Conservation (phyloP, 2,888 invertebrate genomes). For the Folsomia manolachei region DNA sequence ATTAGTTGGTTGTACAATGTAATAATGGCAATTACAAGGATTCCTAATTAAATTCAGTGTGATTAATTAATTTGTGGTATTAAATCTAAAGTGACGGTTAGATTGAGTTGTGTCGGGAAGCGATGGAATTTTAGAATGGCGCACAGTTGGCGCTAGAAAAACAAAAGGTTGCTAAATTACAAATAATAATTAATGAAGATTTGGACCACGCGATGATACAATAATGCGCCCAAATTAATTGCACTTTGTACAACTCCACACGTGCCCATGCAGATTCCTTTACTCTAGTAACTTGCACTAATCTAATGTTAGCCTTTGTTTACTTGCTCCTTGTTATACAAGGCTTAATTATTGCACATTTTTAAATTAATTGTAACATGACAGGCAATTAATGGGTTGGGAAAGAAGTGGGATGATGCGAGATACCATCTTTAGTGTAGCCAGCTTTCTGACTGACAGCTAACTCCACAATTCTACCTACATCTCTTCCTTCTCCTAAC, state of each 20-base stretch:
- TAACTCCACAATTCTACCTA: too few relatives aligned
- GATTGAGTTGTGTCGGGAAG: not conserved
- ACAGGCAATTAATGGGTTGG: not conserved
- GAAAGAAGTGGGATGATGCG: not conserved
- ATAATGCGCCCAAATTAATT: too few relatives aligned
- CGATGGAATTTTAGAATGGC: not conserved
- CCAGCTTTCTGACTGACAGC: not conserved
- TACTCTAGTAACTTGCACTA: too few relatives aligned
- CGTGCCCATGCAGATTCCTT: too few relatives aligned
- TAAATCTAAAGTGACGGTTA: not conserved
- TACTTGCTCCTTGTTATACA: too few relatives aligned
- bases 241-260: too few relatives aligned
- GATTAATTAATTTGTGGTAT: conserved; percentile 1
- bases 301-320: too few relatives aligned
- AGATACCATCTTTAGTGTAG: not conserved
- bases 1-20: too few relatives aligned
- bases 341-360: not conserved
- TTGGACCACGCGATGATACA: too few relatives aligned
- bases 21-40: not conserved
- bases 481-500: too few relatives aligned
- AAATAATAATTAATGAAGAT: not conserved
- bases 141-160: not conserved
- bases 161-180: too few relatives aligned
- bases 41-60: conserved; percentile 6
- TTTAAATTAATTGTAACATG: not conserved